These are phyloP conservation scores for Drosophila kohkoa DNA, from an alignment of 1,140 invertebrate genomes.

Conservation along the genomic window DNA sequence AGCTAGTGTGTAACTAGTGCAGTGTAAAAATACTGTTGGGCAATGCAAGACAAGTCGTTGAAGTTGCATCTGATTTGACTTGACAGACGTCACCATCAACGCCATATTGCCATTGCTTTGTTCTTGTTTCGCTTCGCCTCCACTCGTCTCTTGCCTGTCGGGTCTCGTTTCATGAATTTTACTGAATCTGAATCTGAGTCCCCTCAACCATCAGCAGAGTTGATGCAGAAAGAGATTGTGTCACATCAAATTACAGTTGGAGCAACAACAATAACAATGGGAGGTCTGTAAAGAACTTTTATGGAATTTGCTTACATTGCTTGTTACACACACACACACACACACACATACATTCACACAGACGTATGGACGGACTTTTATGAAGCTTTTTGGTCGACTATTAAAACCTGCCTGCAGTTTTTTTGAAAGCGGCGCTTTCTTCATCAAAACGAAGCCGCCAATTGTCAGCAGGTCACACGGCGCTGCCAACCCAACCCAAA, in stretches of 20 bases:
- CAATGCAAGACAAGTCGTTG: neutral
- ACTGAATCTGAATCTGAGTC: conserved; percentile 16
- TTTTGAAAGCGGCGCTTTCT: conserved; percentile 22
- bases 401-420: conserved; percentile 14
- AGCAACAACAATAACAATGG: conserved; percentile 25
- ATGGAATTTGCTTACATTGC: conserved; percentile 34
- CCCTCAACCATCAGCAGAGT: conserved; percentile 19
- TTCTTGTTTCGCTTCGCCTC: conserved; percentile 11
- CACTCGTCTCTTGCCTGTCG: neutral
- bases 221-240: conserved; percentile 50
- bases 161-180: conserved; percentile 10
- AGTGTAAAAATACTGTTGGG: too few species aligned
- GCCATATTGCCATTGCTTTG: conserved; percentile 17
- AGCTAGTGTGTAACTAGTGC: too few species aligned
- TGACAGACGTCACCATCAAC: conserved; percentile 16
- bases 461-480: conserved; percentile 35
- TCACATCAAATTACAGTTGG: conserved; percentile 46
- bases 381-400: conserved; percentile 1
- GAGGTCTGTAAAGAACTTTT: conserved; percentile 40
- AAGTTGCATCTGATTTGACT: conserved; percentile 9
- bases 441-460: conserved; percentile 23
- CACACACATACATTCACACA: neutral
- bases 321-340: conserved; percentile 8
- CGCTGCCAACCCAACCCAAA: conserved; percentile 21
- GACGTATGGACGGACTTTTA: conserved; percentile 1